These are phyloP conservation scores for Lycia hirtaria DNA, from an alignment of 2,888 invertebrate species.

Conservation along the genomic window DNA sequence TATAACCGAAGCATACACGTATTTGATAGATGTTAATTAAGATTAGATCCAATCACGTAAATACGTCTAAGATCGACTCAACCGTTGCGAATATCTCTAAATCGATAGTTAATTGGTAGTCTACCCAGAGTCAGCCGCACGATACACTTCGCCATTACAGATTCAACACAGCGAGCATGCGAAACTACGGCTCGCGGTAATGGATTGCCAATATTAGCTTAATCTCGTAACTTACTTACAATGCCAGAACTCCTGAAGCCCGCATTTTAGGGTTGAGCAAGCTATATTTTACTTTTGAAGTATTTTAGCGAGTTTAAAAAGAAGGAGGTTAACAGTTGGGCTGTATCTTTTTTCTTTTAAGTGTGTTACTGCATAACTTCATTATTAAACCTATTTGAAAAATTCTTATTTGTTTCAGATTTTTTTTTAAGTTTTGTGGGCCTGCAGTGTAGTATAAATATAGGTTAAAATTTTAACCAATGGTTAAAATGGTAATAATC, in stretches of 20 bases:
- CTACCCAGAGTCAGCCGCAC: conserved; percentile 1
- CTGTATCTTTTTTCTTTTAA: too few relatives aligned
- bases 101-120: conserved; percentile 15
- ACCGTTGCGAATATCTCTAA: neutral
- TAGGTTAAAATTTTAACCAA: too few relatives aligned
- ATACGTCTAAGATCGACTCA: neutral
- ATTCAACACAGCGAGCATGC: conserved; percentile 17
- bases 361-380: too few relatives aligned
- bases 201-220: conserved; percentile 84
- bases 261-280: conserved; percentile 1
- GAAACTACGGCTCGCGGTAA: conserved; percentile 57
- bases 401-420: too few relatives aligned
- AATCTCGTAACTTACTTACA: conserved; percentile 76
- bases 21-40: too few relatives aligned
- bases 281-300: neutral
- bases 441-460: too few relatives aligned
- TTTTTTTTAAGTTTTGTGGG: too few relatives aligned
- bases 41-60: neutral
- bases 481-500: too few relatives aligned
- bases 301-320: neutral
- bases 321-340: neutral
- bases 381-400: too few relatives aligned
- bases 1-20: too few relatives aligned
- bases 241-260: neutral
- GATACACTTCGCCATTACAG: conserved; percentile 16